Base-by-base conservation (phyloP, 2,888 invertebrate genomes). In the Dolichomitus sp. region DNA sequence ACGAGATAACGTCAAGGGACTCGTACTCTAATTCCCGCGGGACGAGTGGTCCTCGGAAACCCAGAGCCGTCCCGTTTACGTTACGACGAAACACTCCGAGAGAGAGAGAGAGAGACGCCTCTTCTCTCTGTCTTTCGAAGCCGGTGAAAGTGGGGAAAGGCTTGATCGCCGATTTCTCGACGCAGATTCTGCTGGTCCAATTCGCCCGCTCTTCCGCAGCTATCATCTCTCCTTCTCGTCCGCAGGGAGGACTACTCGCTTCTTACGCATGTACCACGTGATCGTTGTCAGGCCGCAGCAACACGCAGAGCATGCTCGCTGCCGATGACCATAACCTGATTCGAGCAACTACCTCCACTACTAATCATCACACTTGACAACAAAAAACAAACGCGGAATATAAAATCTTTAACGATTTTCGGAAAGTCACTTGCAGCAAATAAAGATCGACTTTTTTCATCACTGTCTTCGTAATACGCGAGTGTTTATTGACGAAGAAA, bases 311-410 rank as follows among this genome's bases (percentile, higher is more conserved):
- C 86, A 88, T 87, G 86, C 86, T 85, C 87, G 77, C 78, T 19
- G 84, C 84, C 85, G 85, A 87, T 87, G 87, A 86, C 85, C 90
- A 87, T 90, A 90, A 90, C 89, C 89, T 87, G 87, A 89, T 88
- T 89, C 72, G 57, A 65, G 66, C 14, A 75, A 54, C 84, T 54
- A 40, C 42, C 48, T 45, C 57, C 37, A 45, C 73, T 54, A 54
- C 80, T 45, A 54, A 23, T 30, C 50, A 37, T 27, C 30, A 9
- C 69, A 70, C 77, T 80, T 66, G 81, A 80, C 69, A 63, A 83
- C 73, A n/a, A 77, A 79, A 48, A 80, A 77, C 76, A 84, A 84
- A 87, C 76, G 76, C 14, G 14, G 48, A 19, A 33, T 12, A 33
- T 12, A 19, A 19, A 14, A 45, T 57, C 33, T 57, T 11, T 54